Base-by-base conservation (phyloP, 2,888 invertebrate genomes). In the Drosophila phalerata region DNA sequence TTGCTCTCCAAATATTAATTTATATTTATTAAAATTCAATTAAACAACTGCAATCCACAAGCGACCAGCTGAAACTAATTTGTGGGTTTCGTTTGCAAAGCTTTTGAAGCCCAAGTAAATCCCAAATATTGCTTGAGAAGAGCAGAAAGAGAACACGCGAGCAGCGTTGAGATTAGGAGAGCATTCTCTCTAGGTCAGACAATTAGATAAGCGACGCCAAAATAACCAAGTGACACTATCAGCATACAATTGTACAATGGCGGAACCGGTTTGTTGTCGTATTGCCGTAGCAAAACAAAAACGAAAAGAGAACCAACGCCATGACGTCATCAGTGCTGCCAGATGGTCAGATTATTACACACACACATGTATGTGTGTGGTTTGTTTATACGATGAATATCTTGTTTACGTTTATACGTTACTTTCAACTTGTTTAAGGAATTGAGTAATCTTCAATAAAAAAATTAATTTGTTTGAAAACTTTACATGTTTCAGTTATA, bases 191-290 rank as follows among this genome's bases (percentile, higher is more conserved):
- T 32, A 34, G 53, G 49, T n/a, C 49, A 40, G 48, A n/a, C 61
- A 69, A 79, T 88, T 88, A 88, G 90, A 85, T 89, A 88, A 88
- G 85, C 77, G 63, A 67, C 55, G 69, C 85, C 80, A 84, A 90
- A 90, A 88, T 88, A 89, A 79, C 76, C 60, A 75, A 79, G 71
- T 89, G 89, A 85, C 89, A 73, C 63, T 75, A 72, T 74, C 58
- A 56, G 47, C 42, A 37, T 22, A 22, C 22, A 22, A 22, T 22
- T 22, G 22, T 40, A 53, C 55, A 62, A 61, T 61, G 38, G 22
- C 28, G 32, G 34, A 86, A 86, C 85, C 89, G 80, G 85, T 89
- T 85, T 79, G 79, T 85, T 81, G 60, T 79, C 77, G 73, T 72
- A 74, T 37, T 51, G 49, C 45, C 66, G 69, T 69, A 86, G 82